Evolutionary conservation across 1,140 invertebrate species (phyloP), one percentile per base, ranked within the genome.

Genomic region (Maconellicoccus hirsutus): DNA sequence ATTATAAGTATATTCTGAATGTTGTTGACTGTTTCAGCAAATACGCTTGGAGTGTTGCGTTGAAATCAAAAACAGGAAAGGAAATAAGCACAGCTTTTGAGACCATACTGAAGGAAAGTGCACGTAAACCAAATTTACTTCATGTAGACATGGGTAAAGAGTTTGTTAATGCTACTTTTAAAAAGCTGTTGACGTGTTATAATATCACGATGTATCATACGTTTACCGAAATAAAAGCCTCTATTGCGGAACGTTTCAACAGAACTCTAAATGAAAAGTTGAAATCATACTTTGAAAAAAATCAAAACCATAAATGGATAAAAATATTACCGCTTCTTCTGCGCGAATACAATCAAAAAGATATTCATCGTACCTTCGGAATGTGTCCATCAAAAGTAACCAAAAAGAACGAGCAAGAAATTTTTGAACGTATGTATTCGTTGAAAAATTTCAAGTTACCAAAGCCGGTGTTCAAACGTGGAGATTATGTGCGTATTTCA

Each of bases 231-330:
- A 52, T 52, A 2, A 69, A 69, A 29, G 23, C 63, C 4, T 8
- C 63, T 26, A 69, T 69, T 69, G 22, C 23, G 3, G 63, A 69
- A 21, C 16, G 63, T 19, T 69, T 69, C 22, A 69, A 69, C n/a
- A 3, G 26, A 7, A 69, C 63, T 1, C 4, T 69, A 3, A 19
- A 69, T 21, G 63, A 69, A 29, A 69, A 69, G n/a, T 22, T 69
- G 22, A 69, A 69, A 69, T 22, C 23, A 1, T 22, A 69, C 19
- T 69, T 69, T 23, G 23, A 69, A 12, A n/a, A 12, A 12, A 69
- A 69, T 29, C 23, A 69, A 14, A 69, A 69, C 19, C 26, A 26
- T 23, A 3, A 16, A 8, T 52, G 42, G 42, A 19, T 52, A 52
- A 52, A 52, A 8, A 19, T 52, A 8, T 52, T 52, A 52, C 42